Evolutionary conservation across 64 coral and sea anemone species (phyloP).

Genomic region (Astreopora myriophthalma): DNA sequence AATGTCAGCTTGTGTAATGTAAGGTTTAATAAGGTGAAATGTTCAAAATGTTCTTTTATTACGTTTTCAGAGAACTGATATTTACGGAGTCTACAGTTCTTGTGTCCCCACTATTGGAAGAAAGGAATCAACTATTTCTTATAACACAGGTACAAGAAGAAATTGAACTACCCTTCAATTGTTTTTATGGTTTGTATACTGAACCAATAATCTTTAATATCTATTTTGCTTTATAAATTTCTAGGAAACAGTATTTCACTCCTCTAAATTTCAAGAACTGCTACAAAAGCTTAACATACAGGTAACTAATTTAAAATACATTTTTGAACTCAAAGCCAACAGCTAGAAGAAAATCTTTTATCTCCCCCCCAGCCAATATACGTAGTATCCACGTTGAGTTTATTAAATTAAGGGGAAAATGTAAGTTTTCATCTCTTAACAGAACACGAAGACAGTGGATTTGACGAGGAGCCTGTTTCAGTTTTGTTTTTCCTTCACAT

Average conservation of each 20-base stretch:
- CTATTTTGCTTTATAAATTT: neutral
- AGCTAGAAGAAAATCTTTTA: too few species aligned
- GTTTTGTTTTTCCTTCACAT: slow-evolving; percentile 80
- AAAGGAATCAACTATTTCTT: slow-evolving; percentile 55
- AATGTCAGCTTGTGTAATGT: too few species aligned
- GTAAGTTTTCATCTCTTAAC: too few species aligned
- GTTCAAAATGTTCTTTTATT: neutral
- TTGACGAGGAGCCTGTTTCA: slow-evolving; percentile 73
- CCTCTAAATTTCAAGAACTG: slow-evolving; percentile 45
- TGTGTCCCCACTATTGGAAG: slow-evolving; percentile 70
- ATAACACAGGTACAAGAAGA: slow-evolving; percentile 34
- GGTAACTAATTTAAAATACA: neutral
- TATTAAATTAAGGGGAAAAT: too few species aligned
- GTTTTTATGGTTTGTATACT: neutral
- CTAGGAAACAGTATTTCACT: slow-evolving; percentile 22
- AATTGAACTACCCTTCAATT: neutral
- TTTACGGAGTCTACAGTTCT: slow-evolving; percentile 87
- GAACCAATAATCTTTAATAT: neutral
- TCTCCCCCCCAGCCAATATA: too few species aligned
- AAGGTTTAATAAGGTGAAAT: neutral
- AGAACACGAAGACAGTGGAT: slow-evolving; percentile 51
- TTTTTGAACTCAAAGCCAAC: too few species aligned
- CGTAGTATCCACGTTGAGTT: too few species aligned
- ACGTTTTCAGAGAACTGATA: slow-evolving; percentile 71
- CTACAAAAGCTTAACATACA: slow-evolving; percentile 49